Conservation (phyloP, 2,113 vertebrate species). For the Melanerpes aurifrons region DNA sequence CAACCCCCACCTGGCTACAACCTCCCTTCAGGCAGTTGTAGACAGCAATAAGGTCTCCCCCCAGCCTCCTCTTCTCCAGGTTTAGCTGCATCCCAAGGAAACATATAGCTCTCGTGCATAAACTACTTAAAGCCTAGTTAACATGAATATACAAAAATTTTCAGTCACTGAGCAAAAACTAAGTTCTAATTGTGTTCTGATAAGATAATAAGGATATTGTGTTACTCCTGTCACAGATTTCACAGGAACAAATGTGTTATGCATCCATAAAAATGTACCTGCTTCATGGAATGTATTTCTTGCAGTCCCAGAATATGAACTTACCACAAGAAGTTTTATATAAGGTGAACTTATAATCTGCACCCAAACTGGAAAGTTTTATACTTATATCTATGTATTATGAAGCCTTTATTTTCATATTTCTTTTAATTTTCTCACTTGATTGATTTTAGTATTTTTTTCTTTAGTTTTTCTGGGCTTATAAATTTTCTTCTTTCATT, state of each 20-base stretch:
- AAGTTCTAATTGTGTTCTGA: not conserved
- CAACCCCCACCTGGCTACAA: too few species aligned
- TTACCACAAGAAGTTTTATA: not conserved
- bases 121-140: not conserved
- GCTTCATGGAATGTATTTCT: not conserved
- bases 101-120: not conserved
- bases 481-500: not conserved
- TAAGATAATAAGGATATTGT: not conserved
- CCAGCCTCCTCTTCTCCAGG: too few species aligned
- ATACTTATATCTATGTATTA: not conserved
- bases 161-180: not conserved
- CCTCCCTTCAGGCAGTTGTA: too few species aligned
- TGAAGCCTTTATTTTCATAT: not conserved
- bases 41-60: too few species aligned
- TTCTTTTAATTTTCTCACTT: not conserved
- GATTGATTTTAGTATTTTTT: not conserved
- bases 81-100: not conserved
- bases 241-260: not conserved
- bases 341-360: not conserved
- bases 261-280: not conserved
- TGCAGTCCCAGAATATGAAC: not conserved
- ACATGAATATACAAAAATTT: not conserved
- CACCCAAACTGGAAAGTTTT: not conserved
- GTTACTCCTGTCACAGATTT: not conserved
- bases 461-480: not conserved